phyloP scores from a whole-genome alignment of 2,888 invertebrate species.

The Phymatocera aterrima region DNA sequence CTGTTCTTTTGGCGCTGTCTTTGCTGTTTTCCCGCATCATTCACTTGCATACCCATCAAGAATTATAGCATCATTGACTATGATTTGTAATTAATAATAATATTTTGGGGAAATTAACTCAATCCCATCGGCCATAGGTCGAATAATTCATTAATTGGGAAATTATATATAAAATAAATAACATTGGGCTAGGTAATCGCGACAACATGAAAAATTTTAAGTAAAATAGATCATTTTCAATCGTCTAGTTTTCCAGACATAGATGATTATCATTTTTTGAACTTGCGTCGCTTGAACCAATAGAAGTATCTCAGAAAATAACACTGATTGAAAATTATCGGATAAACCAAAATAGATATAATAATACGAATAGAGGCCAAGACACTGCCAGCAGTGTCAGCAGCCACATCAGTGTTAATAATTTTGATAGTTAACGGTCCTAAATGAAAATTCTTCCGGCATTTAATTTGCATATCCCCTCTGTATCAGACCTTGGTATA shows the following conservation, averaged over 20 bases:
- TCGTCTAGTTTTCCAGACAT: background rate
- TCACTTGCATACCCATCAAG: background rate
- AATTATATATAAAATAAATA: conserved; percentile 35
- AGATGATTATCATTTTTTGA: background rate
- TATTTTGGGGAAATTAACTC: conserved; percentile 15
- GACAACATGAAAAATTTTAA: conserved; percentile 6
- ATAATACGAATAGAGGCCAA: conserved; percentile 27
- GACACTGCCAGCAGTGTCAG: conserved; percentile 69
- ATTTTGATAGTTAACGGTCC: conserved; percentile 26
- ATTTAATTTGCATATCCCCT: conserved; percentile 6
- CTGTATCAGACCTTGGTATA: conserved; percentile 7
- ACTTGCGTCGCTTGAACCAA: conserved; percentile 7
- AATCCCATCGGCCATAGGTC: background rate
- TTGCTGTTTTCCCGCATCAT: conserved; percentile 6
- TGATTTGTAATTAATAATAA: conserved; percentile 19
- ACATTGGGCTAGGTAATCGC: conserved; percentile 28
- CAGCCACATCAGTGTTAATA: conserved; percentile 48
- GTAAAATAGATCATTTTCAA: conserved; percentile 15
- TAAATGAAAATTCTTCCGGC: background rate
- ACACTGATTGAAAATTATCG: conserved; percentile 17
- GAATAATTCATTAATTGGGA: background rate
- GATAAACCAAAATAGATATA: conserved; percentile 10
- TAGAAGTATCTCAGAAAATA: conserved; percentile 11
- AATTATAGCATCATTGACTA: conserved; percentile 26
- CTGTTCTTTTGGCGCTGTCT: background rate